Conservation (phyloP, 2,113 vertebrate genomes). For the Plectropomus leopardus region DNA sequence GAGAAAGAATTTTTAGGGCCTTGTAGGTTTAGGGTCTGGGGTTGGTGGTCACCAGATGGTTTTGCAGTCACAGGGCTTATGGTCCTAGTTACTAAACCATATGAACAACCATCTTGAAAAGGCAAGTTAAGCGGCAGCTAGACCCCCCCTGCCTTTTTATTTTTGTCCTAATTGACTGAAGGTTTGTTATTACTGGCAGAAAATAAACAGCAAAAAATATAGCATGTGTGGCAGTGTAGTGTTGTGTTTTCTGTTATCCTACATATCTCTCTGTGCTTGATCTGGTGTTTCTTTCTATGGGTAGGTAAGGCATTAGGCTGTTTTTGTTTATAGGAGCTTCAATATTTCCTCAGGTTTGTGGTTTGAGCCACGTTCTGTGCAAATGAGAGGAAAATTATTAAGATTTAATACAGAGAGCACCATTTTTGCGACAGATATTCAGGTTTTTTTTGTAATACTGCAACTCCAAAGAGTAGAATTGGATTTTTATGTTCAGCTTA, state of each 20-base stretch:
- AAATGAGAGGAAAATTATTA: conserved; percentile 1
- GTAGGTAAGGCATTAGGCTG: conserved; percentile 4
- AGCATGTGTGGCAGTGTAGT: neutral
- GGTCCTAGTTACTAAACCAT: conserved; percentile 54
- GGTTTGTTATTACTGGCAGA: conserved; percentile 16
- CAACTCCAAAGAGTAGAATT: no score
- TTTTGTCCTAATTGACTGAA: conserved; percentile 17
- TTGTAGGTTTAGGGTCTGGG: neutral
- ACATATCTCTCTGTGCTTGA: neutral
- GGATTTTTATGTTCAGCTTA: no score
- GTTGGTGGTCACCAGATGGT: conserved; percentile 56
- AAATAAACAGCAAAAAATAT: no score
- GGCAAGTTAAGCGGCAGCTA: neutral
- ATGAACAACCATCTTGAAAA: conserved; percentile 54
- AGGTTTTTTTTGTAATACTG: no score
- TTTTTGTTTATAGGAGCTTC: conserved; percentile 4
- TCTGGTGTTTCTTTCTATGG: neutral
- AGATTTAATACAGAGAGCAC: no score
- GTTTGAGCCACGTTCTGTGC: neutral
- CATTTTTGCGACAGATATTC: no score
- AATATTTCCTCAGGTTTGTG: no score
- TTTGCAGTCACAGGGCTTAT: conserved; percentile 46
- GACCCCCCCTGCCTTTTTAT: conserved; percentile 46
- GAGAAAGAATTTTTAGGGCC: neutral
- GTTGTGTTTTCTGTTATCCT: neutral